Evolutionary conservation across 2,888 invertebrate species (phyloP).

Genomic region (Euphydryas editha): DNA sequence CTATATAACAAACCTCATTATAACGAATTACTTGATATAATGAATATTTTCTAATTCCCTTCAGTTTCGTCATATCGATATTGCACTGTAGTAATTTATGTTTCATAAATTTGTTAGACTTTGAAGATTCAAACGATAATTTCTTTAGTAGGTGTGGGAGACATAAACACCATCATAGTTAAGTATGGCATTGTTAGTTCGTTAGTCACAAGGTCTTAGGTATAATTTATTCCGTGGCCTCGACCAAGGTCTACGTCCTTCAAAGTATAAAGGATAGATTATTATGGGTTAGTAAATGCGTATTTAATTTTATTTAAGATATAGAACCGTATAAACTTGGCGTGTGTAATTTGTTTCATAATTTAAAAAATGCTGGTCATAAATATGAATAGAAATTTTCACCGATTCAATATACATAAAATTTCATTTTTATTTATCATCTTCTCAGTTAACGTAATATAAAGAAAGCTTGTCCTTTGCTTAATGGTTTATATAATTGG

Average conservation of each 20-base stretch:
- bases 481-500: too few relatives aligned
- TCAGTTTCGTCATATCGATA: too few relatives aligned
- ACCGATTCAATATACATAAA: too few relatives aligned
- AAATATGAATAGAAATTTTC: too few relatives aligned
- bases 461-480: too few relatives aligned
- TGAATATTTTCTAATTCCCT: too few relatives aligned
- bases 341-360: background rate
- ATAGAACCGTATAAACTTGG: background rate
- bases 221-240: slow-evolving; percentile 37
- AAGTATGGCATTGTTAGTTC: slow-evolving; percentile 23
- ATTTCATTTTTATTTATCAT: too few relatives aligned
- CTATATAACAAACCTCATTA: too few relatives aligned
- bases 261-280: slow-evolving; percentile 29
- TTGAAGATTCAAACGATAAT: background rate
- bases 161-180: slow-evolving; percentile 7
- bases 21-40: too few relatives aligned
- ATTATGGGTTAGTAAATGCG: slow-evolving; percentile 13
- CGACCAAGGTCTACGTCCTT: slow-evolving; percentile 30
- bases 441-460: too few relatives aligned
- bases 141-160: slow-evolving; percentile 11
- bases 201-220: slow-evolving; percentile 32
- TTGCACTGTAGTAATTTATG: background rate
- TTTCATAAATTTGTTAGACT: background rate
- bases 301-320: slow-evolving; percentile 21
- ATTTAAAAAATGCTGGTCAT: too few relatives aligned